Conservation (phyloP, 2,113 vertebrate genomes). For the Cercopithecus mona region DNA sequence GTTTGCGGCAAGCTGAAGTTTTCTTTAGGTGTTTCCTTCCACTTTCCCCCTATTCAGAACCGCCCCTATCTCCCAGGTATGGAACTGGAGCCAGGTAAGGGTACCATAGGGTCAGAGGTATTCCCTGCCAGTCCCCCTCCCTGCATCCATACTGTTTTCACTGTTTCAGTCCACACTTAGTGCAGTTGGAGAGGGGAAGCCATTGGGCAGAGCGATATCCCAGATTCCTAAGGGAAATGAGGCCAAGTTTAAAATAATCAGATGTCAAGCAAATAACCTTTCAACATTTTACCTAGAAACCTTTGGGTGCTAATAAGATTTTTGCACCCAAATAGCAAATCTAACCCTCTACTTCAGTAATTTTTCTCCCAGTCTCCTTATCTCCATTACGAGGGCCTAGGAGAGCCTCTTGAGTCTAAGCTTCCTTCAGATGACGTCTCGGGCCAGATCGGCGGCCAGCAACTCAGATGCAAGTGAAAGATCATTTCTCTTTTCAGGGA, state of each 20-base stretch:
- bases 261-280: background rate
- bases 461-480: background rate
- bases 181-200: background rate
- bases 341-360: background rate
- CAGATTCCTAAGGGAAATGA: constrained; percentile 21
- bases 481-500: background rate
- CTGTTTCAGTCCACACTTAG: background rate
- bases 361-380: background rate
- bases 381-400: background rate
- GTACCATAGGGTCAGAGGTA: background rate
- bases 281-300: constrained; percentile 34
- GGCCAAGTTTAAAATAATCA: constrained; percentile 41
- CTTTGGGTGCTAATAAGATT: background rate
- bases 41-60: background rate
- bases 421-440: background rate
- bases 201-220: background rate
- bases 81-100: background rate
- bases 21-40: background rate
- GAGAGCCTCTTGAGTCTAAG: background rate
- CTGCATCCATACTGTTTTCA: background rate
- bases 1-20: background rate
- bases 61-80: background rate
- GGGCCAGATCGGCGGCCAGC: background rate
- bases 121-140: background rate
- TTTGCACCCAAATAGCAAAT: constrained; percentile 15